Evolutionary conservation across 2,113 vertebrate genomes (phyloP).

Genomic region (Naja naja): DNA sequence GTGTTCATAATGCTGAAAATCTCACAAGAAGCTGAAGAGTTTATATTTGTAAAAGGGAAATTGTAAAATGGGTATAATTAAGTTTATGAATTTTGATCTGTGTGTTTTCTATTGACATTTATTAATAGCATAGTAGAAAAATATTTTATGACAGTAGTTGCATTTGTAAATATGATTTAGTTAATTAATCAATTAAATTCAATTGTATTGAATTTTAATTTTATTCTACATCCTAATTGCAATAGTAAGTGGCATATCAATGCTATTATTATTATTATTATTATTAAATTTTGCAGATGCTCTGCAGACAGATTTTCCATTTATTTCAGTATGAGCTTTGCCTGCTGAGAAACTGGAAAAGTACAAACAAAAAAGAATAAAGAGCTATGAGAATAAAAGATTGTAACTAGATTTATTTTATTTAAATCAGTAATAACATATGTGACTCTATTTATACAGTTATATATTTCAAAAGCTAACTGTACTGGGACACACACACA

Average conservation of each 20-base stretch:
- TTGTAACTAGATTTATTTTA: constrained; percentile 1
- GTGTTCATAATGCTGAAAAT: neutral
- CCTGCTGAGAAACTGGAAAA: constrained; percentile 15
- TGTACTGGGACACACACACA: neutral
- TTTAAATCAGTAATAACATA: neutral
- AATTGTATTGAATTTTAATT: neutral
- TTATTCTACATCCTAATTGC: neutral
- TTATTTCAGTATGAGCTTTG: constrained; percentile 2
- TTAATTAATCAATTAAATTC: neutral
- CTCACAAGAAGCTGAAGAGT: neutral
- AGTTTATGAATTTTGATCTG: neutral
- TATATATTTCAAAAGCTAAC: neutral
- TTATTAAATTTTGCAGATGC: neutral
- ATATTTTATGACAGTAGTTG: neutral
- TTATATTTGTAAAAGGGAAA: neutral
- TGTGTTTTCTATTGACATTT: neutral
- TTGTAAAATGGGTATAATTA: neutral
- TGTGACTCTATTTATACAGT: neutral
- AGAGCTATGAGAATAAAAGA: neutral
- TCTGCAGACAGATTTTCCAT: neutral
- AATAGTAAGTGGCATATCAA: constrained; percentile 21
- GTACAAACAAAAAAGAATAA: constrained; percentile 9
- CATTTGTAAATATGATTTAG: neutral
- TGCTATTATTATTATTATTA: neutral
- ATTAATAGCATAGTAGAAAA: neutral